Percentiles rank a stretch among this genome's conserved stretches.
phyloP scores from a whole-genome alignment of 2,113 vertebrate species.

The Ellobius talpinus region DNA sequence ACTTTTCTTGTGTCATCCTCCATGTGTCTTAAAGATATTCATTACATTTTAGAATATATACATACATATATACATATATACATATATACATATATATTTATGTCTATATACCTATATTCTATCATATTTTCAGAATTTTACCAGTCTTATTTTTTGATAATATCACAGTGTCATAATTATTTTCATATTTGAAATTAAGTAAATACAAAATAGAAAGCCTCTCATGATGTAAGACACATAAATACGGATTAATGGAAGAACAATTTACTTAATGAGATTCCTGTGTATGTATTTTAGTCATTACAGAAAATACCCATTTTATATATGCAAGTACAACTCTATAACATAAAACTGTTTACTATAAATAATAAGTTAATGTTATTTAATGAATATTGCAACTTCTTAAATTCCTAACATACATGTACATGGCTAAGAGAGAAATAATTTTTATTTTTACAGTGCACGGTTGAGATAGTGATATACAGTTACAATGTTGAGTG shows the following conservation, averaged over 20 bases:
- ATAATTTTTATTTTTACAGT: constrained; percentile 70
- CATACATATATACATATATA: neutral
- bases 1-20: neutral
- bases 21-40: neutral
- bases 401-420: constrained; percentile 66
- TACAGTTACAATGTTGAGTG: constrained; percentile 55
- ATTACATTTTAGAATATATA: neutral
- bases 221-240: neutral
- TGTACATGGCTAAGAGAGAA: constrained; percentile 67
- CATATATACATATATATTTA: fast-evolving
- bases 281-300: neutral
- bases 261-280: neutral
- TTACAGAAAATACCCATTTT: neutral
- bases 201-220: neutral
- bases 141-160: neutral
- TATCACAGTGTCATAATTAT: neutral
- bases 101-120: neutral
- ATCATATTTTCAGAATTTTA: neutral
- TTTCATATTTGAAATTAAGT: neutral
- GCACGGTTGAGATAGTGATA: constrained; percentile 53
- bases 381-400: constrained; percentile 54
- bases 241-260: neutral
- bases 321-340: neutral
- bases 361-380: constrained; percentile 71
- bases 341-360: constrained; percentile 60